A percentile compares a stretch with the other conserved stretches of the same genome.
phyloP scores from a whole-genome alignment of 2,113 vertebrate species.

The Lagenorhynchus albirostris region DNA sequence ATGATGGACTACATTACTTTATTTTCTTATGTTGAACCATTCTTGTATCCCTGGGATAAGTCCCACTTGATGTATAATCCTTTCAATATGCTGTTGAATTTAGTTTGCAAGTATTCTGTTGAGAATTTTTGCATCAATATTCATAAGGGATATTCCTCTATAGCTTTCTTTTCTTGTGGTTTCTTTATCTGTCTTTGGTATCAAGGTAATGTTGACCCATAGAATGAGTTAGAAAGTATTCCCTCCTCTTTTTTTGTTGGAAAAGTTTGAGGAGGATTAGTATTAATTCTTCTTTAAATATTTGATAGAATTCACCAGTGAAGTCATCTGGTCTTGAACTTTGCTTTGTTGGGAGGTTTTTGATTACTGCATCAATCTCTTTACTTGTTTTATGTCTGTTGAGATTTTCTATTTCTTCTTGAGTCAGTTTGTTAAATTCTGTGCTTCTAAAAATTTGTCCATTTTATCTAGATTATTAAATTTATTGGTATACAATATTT shows the following conservation, averaged over 20 bases:
- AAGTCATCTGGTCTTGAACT: neutral
- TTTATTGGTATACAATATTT: neutral
- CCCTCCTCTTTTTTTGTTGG: too few species aligned
- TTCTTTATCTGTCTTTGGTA: too few species aligned
- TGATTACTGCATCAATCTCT: neutral
- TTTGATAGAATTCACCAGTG: neutral
- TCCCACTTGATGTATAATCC: neutral
- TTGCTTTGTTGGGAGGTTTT: neutral
- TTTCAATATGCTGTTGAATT: neutral
- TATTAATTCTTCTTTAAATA: neutral
- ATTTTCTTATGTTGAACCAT: neutral
- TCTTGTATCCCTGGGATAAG: neutral
- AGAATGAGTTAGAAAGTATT: too few species aligned
- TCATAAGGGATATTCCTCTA: too few species aligned
- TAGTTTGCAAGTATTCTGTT: neutral
- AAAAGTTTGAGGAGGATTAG: too few species aligned
- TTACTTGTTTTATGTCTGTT: neutral
- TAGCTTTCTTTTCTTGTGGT: too few species aligned
- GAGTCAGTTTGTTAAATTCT: neutral
- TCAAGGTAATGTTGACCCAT: too few species aligned
- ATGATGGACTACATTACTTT: neutral
- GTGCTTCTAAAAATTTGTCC: neutral
- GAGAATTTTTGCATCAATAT: too few species aligned
- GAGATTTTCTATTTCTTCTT: neutral
- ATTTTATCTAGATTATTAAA: neutral